A percentile compares a stretch with the other conserved stretches of the same genome.
Conservation (phyloP, 2,888 invertebrate species). For the Copidosoma aretas region DNA sequence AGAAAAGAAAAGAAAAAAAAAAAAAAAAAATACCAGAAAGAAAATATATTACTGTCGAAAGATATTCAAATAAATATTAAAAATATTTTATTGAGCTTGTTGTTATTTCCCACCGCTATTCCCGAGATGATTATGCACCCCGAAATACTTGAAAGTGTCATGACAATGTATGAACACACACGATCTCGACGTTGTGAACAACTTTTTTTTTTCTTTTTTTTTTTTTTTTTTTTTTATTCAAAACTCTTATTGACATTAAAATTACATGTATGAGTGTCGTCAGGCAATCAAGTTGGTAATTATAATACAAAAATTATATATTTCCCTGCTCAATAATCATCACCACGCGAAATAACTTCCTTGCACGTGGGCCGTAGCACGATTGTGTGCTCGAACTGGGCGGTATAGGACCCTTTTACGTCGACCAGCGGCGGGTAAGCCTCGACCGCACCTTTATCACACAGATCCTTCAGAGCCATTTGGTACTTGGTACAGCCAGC, state of each 20-base stretch:
- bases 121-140: no score
- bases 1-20: conserved; percentile 18
- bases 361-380: conserved; percentile 97
- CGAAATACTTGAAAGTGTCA: background rate
- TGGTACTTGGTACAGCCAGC: conserved; percentile 96
- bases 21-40: conserved; percentile 5
- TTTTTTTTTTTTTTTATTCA: conserved; percentile 5
- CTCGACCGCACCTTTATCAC: conserved; percentile 97
- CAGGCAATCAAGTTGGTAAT: conserved; percentile 38
- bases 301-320: background rate
- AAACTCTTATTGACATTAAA: conserved; percentile 1
- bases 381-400: conserved; percentile 99
- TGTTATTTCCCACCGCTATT: conserved; percentile 33
- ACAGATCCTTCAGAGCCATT: conserved; percentile 97
- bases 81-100: conserved; percentile 39
- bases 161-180: background rate
- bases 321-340: conserved; percentile 78
- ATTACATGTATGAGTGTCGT: background rate
- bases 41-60: conserved; percentile 35
- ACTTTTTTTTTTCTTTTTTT: conserved; percentile 20
- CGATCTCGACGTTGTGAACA: conserved; percentile 9
- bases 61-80: conserved; percentile 37
- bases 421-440: conserved; percentile 98
- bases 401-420: conserved; percentile 96
- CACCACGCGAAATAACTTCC: conserved; percentile 95